These are phyloP conservation scores for Embidobia sp. DNA, from an alignment of 2,888 invertebrate species.

Conservation along the genomic window DNA sequence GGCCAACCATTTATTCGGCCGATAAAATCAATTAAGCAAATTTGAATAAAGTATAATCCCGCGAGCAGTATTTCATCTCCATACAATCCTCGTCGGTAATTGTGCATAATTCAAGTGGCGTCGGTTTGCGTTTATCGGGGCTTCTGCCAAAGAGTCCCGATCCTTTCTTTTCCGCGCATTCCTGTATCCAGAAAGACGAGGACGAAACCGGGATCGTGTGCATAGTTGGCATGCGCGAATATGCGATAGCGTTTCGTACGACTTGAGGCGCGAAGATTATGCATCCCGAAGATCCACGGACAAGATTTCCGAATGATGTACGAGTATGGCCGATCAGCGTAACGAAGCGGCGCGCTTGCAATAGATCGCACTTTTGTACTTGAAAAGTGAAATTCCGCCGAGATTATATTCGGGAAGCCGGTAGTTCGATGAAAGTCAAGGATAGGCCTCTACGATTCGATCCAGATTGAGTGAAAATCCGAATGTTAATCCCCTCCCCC, in stretches of 20 bases:
- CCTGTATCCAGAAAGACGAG: too few relatives aligned
- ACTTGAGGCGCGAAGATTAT: constrained; percentile 71
- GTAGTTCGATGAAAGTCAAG: constrained; percentile 61
- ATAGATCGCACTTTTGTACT: constrained; percentile 57
- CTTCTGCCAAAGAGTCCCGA: constrained; percentile 1
- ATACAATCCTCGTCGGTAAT: constrained; percentile 35
- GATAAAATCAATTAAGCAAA: constrained; percentile 53
- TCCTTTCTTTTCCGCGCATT: constrained; percentile 15
- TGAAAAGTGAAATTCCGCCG: constrained; percentile 39
- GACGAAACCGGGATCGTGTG: constrained; percentile 23
- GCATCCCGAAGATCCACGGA: constrained; percentile 76
- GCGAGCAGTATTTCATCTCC: constrained; percentile 37
- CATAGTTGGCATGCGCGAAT: constrained; percentile 61
- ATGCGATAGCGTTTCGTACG: constrained; percentile 72
- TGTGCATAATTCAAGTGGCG: constrained; percentile 37
- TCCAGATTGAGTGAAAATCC: constrained; percentile 52
- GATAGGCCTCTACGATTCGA: constrained; percentile 45
- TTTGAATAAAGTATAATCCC: constrained; percentile 27
- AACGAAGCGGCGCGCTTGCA: constrained; percentile 61
- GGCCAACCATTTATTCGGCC: constrained; percentile 19
- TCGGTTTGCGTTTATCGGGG: constrained; percentile 13
- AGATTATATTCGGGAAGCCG: constrained; percentile 34
- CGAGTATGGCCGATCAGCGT: constrained; percentile 65
- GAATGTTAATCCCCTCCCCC: too few relatives aligned
- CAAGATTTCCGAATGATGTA: constrained; percentile 74